Conservation (phyloP, 2,797 vertebrate genomes). For the Pipistrellus pipistrellus region DNA sequence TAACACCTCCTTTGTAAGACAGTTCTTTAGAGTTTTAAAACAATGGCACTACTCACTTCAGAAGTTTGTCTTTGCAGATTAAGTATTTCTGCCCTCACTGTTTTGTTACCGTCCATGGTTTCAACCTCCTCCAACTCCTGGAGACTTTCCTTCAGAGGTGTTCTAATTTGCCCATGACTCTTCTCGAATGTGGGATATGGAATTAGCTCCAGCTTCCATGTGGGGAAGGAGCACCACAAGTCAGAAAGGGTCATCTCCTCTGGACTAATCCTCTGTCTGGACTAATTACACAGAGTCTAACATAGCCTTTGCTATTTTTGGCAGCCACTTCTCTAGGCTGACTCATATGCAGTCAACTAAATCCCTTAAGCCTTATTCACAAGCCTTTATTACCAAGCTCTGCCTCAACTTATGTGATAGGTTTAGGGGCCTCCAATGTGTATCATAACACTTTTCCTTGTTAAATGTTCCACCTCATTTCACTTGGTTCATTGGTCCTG, state of each 20-base stretch:
- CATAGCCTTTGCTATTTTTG: constrained; percentile 51
- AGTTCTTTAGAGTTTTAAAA: neutral
- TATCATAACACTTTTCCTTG: constrained; percentile 25
- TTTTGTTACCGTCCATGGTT: too few relatives aligned
- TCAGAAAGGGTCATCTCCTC: neutral
- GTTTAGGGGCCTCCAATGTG: neutral
- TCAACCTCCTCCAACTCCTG: neutral
- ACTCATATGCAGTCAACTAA: constrained; percentile 47
- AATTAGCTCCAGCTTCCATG: neutral
- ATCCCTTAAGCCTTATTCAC: constrained; percentile 51
- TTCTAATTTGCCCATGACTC: too few relatives aligned
- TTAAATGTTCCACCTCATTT: neutral
- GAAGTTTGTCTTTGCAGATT: neutral
- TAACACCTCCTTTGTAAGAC: neutral
- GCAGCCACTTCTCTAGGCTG: constrained; percentile 2
- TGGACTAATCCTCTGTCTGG: neutral
- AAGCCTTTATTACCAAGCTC: neutral
- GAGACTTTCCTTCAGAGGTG: neutral
- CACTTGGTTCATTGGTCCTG: neutral
- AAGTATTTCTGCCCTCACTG: neutral
- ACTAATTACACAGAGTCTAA: neutral
- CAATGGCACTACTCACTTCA: neutral
- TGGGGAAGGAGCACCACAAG: neutral
- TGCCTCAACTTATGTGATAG: constrained; percentile 42
- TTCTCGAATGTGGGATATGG: neutral